Percentiles rank a stretch among this genome's conserved stretches.
Evolutionary conservation across 2,113 vertebrate species (phyloP).

Genomic region (Casuarius casuarius): DNA sequence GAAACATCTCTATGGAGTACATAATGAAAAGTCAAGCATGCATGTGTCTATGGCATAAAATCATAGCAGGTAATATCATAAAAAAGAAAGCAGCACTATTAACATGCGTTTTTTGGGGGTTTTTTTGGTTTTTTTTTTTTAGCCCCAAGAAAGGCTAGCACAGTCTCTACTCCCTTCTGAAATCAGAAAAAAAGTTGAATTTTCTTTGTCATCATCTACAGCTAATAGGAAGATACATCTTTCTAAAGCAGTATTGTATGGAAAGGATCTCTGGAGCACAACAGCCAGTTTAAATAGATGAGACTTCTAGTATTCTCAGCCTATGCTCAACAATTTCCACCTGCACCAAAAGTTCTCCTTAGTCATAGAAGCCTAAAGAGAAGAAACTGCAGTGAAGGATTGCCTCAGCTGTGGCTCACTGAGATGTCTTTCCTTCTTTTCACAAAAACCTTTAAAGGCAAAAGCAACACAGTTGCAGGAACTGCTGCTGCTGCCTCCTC

Average conservation of each 20-base stretch:
- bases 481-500: background rate
- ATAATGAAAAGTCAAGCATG: background rate
- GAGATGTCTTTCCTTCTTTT: background rate
- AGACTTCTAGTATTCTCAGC: background rate
- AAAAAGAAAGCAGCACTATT: accelerated
- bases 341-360: background rate
- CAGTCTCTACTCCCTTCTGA: background rate
- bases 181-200: background rate
- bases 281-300: background rate
- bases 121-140: background rate
- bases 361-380: background rate
- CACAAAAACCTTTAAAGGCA: background rate
- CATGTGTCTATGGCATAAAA: background rate
- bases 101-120: background rate
- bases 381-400: background rate
- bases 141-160: background rate
- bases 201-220: background rate
- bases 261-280: background rate
- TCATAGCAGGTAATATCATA: background rate
- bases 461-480: background rate
- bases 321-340: background rate
- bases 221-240: background rate
- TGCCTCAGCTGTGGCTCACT: background rate
- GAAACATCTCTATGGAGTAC: background rate
- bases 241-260: background rate